These are phyloP conservation scores for Agelaius phoeniceus DNA, from an alignment of 2,113 vertebrate genomes.

Conservation along the genomic window DNA sequence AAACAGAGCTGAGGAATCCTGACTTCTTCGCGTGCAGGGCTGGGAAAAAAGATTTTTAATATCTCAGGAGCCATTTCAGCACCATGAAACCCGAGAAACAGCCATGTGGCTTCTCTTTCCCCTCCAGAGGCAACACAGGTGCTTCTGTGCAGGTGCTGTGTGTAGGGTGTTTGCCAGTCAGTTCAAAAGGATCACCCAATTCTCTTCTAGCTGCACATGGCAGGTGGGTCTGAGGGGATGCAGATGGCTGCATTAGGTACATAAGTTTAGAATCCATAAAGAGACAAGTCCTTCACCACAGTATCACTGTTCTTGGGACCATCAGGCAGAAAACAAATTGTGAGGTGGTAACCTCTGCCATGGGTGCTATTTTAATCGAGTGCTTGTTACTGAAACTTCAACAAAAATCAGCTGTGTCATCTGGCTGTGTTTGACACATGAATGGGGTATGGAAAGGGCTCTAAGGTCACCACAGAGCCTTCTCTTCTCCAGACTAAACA, in stretches of 20 bases:
- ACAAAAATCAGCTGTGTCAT: not conserved
- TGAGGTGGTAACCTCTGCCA: not conserved
- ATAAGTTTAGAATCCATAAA: not conserved
- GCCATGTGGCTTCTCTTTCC: fast-evolving
- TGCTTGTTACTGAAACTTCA: not conserved
- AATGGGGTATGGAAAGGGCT: not conserved
- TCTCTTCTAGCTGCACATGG: fast-evolving
- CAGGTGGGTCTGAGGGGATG: not conserved
- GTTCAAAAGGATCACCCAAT: fast-evolving
- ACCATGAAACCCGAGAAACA: not conserved
- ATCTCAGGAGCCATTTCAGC: no score
- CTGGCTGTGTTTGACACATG: not conserved
- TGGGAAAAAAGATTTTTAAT: no score
- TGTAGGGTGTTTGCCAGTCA: fast-evolving
- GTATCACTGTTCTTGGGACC: not conserved
- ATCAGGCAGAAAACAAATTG: not conserved
- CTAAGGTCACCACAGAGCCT: not conserved
- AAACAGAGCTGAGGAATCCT: no score
- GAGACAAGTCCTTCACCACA: not conserved
- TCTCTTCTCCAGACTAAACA: not conserved
- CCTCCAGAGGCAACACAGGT: fast-evolving
- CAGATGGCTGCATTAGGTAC: not conserved
- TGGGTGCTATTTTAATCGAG: not conserved
- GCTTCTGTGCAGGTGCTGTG: not conserved
- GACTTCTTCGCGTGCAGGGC: no score